Percentiles rank a stretch among this genome's conserved stretches.
Evolutionary conservation across 2,113 vertebrate genomes (phyloP).

Genomic region (Gorsachius goisagi): DNA sequence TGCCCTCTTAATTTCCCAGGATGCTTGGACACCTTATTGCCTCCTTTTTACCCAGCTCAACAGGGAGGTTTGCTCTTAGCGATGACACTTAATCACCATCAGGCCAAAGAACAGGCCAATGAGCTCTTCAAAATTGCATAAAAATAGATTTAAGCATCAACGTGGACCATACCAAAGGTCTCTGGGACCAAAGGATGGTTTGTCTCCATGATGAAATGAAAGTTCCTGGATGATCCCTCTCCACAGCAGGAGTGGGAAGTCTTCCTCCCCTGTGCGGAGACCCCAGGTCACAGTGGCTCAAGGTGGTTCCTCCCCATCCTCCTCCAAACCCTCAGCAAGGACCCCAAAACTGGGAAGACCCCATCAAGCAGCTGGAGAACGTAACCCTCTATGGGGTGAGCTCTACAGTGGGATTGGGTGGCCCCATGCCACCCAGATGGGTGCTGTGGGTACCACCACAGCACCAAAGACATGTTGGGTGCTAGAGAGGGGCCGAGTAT

Average conservation of each 20-base stretch:
- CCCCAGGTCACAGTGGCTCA: neutral
- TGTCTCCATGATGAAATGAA: neutral
- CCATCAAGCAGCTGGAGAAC: neutral
- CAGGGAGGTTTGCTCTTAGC: no score
- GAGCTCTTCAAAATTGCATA: neutral
- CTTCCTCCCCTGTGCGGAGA: neutral
- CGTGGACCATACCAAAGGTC: neutral
- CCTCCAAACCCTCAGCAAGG: neutral
- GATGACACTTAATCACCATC: neutral
- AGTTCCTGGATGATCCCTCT: neutral
- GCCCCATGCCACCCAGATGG: neutral
- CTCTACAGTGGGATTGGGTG: neutral
- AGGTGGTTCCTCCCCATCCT: neutral
- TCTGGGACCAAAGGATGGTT: neutral
- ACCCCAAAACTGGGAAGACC: neutral
- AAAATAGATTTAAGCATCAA: neutral
- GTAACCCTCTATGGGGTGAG: neutral
- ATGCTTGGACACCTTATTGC: neutral
- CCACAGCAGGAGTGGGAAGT: neutral
- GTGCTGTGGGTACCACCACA: neutral
- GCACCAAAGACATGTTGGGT: rapidly evolving
- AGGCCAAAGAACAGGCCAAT: neutral
- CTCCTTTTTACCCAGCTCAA: neutral
- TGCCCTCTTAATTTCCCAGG: neutral
- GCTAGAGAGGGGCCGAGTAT: neutral